These are phyloP conservation scores for Lycopodina hypogea DNA, from an alignment of 37 sponge, comb jelly and placozoan species.

Conservation along the genomic window DNA sequence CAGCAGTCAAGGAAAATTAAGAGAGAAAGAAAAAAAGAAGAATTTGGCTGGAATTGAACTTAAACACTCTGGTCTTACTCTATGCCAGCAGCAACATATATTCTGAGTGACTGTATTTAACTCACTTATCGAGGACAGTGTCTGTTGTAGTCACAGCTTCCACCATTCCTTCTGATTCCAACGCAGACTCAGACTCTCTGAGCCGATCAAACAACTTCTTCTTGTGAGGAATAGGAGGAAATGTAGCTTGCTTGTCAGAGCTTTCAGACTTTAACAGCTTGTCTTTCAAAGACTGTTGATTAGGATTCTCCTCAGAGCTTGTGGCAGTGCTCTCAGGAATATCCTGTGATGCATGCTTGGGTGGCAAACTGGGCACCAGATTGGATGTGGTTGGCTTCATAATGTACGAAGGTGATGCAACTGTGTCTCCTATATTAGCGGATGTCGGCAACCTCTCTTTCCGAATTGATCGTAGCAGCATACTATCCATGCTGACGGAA, in stretches of 20 bases:
- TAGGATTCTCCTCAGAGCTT: no score
- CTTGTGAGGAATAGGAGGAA: background rate
- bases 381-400: background rate
- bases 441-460: background rate
- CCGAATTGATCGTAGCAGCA: background rate
- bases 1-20: no score
- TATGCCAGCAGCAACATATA: no score
- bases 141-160: background rate
- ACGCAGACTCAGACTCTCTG: background rate
- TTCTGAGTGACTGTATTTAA: no score
- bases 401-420: no score
- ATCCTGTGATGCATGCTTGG: background rate
- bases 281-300: background rate
- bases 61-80: no score
- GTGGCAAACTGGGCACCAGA: background rate
- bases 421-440: no score
- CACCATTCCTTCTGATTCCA: background rate
- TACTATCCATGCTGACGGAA: background rate
- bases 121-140: no score
- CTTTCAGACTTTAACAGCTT: background rate
- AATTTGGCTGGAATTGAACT: no score
- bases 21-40: no score
- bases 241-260: background rate
- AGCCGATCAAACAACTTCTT: conserved; percentile 5
- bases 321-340: background rate